phyloP scores from a whole-genome alignment of 2,797 vertebrate genomes.

The Halcyon smyrnensis region DNA sequence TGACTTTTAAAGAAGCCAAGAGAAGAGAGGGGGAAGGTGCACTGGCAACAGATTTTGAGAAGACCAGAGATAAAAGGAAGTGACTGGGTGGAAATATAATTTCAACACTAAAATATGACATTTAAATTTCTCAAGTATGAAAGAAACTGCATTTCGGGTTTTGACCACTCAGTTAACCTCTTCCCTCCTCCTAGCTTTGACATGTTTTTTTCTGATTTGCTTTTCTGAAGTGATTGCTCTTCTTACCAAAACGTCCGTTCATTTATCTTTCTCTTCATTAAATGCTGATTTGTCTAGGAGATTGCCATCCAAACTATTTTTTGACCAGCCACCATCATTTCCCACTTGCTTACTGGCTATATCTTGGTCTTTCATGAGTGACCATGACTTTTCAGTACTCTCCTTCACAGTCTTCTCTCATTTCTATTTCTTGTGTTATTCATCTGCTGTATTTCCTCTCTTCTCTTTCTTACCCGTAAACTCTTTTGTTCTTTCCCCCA shows the following conservation, averaged over 20 bases:
- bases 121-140: not conserved
- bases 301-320: not conserved
- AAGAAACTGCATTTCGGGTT: not conserved
- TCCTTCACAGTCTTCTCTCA: not conserved
- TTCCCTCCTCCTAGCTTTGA: not conserved
- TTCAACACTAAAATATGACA: not conserved
- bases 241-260: not conserved
- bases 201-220: not conserved
- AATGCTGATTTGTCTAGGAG: not conserved
- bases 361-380: not conserved
- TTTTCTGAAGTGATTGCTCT: not conserved
- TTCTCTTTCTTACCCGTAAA: not conserved
- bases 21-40: not conserved
- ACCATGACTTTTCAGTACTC: not conserved
- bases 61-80: not conserved
- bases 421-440: not conserved
- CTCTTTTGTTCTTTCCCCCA: not conserved
- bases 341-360: not conserved
- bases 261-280: not conserved
- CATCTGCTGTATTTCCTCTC: not conserved
- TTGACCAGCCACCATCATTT: not conserved
- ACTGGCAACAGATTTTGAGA: not conserved
- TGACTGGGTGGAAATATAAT: not conserved
- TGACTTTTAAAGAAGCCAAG: not conserved
- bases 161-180: not conserved